phyloP scores from a whole-genome alignment of 2,888 invertebrate genomes.

The Operophtera brumata region DNA sequence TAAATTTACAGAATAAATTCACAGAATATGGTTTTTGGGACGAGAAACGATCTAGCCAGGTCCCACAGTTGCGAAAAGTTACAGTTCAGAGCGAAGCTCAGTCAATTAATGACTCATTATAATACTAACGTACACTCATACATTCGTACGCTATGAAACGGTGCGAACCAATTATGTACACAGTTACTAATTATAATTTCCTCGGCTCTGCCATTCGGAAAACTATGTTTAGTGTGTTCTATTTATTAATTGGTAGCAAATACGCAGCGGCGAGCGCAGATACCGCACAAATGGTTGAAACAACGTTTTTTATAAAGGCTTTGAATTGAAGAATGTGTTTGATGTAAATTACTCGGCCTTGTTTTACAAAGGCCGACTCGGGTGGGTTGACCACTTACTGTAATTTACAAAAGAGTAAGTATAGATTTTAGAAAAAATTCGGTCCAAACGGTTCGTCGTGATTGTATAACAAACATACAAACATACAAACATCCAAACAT shows the following conservation, averaged over 20 bases:
- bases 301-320: conserved; percentile 34
- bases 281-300: conserved; percentile 41
- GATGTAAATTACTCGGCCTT: conserved; percentile 14
- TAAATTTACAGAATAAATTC: no score
- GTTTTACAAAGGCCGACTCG: conserved; percentile 2
- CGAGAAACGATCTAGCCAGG: no score
- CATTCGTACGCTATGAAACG: conserved; percentile 35
- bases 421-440: no score
- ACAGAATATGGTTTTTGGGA: no score
- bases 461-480: no score
- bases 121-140: conserved; percentile 1
- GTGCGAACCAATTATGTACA: conserved; percentile 59
- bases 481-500: no score
- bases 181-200: conserved; percentile 66
- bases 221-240: conserved; percentile 62
- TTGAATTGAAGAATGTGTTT: conserved; percentile 12
- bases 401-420: not conserved
- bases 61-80: no score
- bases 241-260: conserved; percentile 60
- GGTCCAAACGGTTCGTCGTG: no score
- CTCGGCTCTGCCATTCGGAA: conserved; percentile 57
- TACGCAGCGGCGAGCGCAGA: conserved; percentile 51
- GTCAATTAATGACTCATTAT: conserved; percentile 13
- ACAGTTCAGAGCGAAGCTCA: no score
- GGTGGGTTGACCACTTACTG: not conserved